Percentiles rank a stretch among this genome's conserved stretches.
phyloP scores from a whole-genome alignment of 2,888 invertebrate genomes.

The Teinopalpus imperialis region DNA sequence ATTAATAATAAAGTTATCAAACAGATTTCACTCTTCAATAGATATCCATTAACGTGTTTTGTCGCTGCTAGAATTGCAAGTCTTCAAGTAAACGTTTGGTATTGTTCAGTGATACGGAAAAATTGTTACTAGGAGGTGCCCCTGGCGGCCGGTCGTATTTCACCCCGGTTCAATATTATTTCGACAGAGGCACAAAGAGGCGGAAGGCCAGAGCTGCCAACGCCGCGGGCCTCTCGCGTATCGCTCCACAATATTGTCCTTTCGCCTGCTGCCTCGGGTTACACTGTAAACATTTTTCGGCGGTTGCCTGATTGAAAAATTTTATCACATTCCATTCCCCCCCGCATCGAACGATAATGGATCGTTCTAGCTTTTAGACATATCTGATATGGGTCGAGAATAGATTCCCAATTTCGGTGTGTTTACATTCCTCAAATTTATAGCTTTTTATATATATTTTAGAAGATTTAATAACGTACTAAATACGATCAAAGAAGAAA shows the following conservation, averaged over 20 bases:
- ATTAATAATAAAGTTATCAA: constrained; percentile 4
- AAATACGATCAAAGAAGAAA: too few species aligned
- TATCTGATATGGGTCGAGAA: constrained; percentile 16
- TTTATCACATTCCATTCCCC: constrained; percentile 70
- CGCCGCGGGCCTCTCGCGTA: constrained; percentile 67
- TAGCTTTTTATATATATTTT: too few species aligned
- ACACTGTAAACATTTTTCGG: constrained; percentile 80
- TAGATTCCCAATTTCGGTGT: constrained; percentile 11
- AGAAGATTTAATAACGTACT: too few species aligned
- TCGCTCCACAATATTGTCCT: constrained; percentile 77
- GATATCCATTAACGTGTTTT: constrained; percentile 35
- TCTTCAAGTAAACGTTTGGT: constrained; percentile 65
- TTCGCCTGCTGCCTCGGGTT: constrained; percentile 67
- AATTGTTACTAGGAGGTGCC: constrained; percentile 70
- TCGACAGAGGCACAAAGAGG: constrained; percentile 75
- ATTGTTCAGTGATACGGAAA: constrained; percentile 75
- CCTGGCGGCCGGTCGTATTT: constrained; percentile 74
- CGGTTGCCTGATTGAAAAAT: constrained; percentile 76
- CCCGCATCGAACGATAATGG: constrained; percentile 65
- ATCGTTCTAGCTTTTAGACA: constrained; percentile 41
- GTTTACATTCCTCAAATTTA: constrained; percentile 2
- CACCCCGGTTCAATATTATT: constrained; percentile 79
- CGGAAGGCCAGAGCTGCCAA: constrained; percentile 64
- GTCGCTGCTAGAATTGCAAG: constrained; percentile 46
- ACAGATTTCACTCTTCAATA: constrained; percentile 19